Base-by-base conservation (phyloP, 1,140 invertebrate genomes). In the Saccostrea cuccullata region DNA sequence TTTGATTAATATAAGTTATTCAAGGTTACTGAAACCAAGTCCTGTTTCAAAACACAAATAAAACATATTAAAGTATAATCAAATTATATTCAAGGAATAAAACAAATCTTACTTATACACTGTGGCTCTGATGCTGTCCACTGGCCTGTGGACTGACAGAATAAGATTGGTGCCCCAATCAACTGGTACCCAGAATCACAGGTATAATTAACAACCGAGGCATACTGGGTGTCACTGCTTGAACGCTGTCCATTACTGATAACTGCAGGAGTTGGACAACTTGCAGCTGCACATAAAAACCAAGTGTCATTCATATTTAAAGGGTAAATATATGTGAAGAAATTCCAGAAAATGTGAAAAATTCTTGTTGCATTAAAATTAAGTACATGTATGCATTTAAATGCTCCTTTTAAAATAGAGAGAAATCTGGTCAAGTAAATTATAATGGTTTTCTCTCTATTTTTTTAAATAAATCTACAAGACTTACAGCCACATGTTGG, bases 181-280 rank as follows among this genome's bases (percentile, higher is more conserved):
- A 93, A 40, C 56, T 93, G 88, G 85, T 92, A 93, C 2, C 92
- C 92, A 23, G 58, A 64, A 56, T 91, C 36, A 90, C 92, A 93
- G 13, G 84, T 67, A 67, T 91, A 93, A n/a, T 83, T 86, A 13
- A 92, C 40, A 36, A 92, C 87, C 11, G 90, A 86, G n/a, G 90
- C 91, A 88, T 90, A 92, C 6, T 47, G 70, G 40, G 86, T 91
- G 13, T 88, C 83, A 60, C 87, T 85, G 4, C 91, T 91, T 3
- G 23, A 87, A 4, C 17, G 17, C 6, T 82, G 67, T 17, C 88
- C 92, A 87, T 91, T 89, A 0, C 8, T 17, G 8, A 91, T 84
- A 36, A 20, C 64, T 58, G 30, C 2, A n/a, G 89, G 67, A 13
- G 36, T 1, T 13, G 55, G n/a, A 70, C 92, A 93, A 9, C 60